phyloP scores from a whole-genome alignment of 2,113 vertebrate species.

The Calonectris borealis region DNA sequence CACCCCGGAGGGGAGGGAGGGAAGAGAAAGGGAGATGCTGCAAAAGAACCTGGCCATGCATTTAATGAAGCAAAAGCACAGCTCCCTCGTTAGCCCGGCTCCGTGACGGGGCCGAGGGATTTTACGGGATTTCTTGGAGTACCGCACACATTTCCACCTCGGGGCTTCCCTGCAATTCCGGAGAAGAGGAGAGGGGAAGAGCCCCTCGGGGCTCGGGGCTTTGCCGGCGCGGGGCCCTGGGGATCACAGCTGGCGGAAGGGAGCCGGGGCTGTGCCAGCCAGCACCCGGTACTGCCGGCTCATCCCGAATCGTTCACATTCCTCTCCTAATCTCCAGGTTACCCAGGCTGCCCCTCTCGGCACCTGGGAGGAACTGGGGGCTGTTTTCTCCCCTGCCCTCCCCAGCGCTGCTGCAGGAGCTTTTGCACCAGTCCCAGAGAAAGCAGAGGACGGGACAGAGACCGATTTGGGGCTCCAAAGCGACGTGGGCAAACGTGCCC shows the following conservation, averaged over 20 bases:
- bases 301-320: background rate
- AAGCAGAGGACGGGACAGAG: background rate
- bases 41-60: background rate
- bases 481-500: accelerated
- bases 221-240: background rate
- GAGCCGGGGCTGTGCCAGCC: background rate
- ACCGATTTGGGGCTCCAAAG: background rate
- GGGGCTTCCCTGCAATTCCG: background rate
- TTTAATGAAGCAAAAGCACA: background rate
- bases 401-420: background rate
- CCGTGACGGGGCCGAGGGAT: accelerated
- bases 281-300: accelerated
- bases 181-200: background rate
- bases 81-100: accelerated
- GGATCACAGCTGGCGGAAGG: background rate
- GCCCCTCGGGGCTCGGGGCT: background rate
- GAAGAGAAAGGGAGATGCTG: background rate
- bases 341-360: accelerated
- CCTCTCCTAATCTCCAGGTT: background rate
- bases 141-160: accelerated
- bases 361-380: accelerated
- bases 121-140: background rate
- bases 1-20: background rate
- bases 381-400: background rate
- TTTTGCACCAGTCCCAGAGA: background rate